phyloP scores from a whole-genome alignment of 2,888 invertebrate genomes.

The Scaeva pyrastri region DNA sequence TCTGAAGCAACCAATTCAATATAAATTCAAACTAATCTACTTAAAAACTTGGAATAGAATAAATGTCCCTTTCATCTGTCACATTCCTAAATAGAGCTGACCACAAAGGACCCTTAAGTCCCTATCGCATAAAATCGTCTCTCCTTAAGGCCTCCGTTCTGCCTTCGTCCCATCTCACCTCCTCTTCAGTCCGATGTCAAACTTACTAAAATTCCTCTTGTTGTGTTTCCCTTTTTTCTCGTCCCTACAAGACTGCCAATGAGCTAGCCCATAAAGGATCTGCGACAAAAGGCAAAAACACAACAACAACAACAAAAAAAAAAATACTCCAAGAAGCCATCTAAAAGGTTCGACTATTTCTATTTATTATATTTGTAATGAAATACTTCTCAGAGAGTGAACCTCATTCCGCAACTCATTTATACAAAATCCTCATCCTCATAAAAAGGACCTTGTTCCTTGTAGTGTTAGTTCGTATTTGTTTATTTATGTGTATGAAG shows the following conservation, averaged over 20 bases:
- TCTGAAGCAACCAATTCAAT: constrained; percentile 12
- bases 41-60: constrained; percentile 10
- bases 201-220: constrained; percentile 57
- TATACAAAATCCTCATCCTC: constrained; percentile 36
- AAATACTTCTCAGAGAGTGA: constrained; percentile 46
- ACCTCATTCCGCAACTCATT: constrained; percentile 23
- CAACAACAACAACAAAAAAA: not conserved
- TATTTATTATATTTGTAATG: constrained; percentile 36
- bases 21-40: constrained; percentile 25
- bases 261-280: constrained; percentile 33
- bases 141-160: not conserved
- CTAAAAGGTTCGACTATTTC: constrained; percentile 29
- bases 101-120: constrained; percentile 32
- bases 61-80: constrained; percentile 40
- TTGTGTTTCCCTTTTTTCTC: not conserved
- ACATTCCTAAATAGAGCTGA: constrained; percentile 25
- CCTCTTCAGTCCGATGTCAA: constrained; percentile 15
- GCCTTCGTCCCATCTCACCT: not conserved
- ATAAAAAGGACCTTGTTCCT: constrained; percentile 30
- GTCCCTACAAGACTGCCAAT: constrained; percentile 36
- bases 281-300: constrained; percentile 3
- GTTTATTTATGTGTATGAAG: too few relatives aligned
- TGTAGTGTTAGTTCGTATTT: not conserved
- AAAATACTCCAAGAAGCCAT: constrained; percentile 51
- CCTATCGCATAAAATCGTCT: constrained; percentile 8